These are phyloP conservation scores for Microplitis mediator DNA, from an alignment of 1,140 invertebrate genomes.

Conservation along the genomic window DNA sequence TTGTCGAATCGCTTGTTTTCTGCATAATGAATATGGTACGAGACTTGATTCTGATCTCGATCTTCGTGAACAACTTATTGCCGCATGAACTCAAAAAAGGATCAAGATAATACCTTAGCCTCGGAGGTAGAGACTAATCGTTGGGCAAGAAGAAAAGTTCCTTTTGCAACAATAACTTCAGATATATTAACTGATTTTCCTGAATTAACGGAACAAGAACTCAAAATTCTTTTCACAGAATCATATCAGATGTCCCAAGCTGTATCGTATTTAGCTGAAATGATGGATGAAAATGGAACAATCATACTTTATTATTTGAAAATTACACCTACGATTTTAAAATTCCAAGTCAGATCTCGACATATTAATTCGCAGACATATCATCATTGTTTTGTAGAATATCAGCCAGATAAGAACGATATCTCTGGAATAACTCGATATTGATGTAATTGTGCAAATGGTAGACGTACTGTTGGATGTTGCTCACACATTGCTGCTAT, in stretches of 20 bases:
- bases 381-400: conserved; percentile 28
- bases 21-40: conserved; percentile 33
- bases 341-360: conserved; percentile 28
- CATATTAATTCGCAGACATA: conserved; percentile 30
- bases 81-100: conserved; percentile 20
- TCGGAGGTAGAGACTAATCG: conserved; percentile 28
- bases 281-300: conserved; percentile 27
- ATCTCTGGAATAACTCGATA: conserved; percentile 17
- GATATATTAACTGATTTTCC: conserved; percentile 27
- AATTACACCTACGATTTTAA: conserved; percentile 11
- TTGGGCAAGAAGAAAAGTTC: conserved; percentile 26
- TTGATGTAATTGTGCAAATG: conserved; percentile 35
- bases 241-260: conserved; percentile 31
- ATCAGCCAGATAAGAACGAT: conserved; percentile 12
- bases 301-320: conserved; percentile 25
- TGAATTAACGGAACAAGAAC: conserved; percentile 28
- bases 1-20: conserved; percentile 30
- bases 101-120: conserved; percentile 29
- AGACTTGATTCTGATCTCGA: conserved; percentile 29
- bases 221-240: conserved; percentile 29
- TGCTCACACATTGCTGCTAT: conserved; percentile 31
- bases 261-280: conserved; percentile 34
- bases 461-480: conserved; percentile 25
- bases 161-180: conserved; percentile 28
- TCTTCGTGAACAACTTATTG: conserved; percentile 28